Conservation (phyloP, 2,113 vertebrate genomes). For the Melanotaenia duboulayi region DNA sequence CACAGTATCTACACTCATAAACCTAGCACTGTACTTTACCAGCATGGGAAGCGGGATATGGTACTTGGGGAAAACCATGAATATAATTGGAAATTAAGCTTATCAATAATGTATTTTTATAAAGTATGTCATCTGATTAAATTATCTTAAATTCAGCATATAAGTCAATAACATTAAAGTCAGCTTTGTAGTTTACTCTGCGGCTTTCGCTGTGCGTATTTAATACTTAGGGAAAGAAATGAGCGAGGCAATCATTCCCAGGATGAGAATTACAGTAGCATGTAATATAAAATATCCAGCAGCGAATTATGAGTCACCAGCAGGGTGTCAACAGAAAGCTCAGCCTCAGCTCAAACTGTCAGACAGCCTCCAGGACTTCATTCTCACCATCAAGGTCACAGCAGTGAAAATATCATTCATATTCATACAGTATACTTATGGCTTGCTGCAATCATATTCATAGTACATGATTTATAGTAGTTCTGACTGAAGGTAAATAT, state of each 20-base stretch:
- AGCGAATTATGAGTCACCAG: slow-evolving; percentile 61
- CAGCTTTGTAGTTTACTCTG: background rate
- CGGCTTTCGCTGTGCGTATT: slow-evolving; percentile 8
- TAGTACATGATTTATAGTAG: slow-evolving; percentile 10
- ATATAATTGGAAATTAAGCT: background rate
- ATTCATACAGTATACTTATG: slow-evolving; percentile 25
- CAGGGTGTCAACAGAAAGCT: slow-evolving; percentile 62
- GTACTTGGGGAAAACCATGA: background rate
- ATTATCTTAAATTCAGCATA: background rate
- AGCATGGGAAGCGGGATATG: background rate
- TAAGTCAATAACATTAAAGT: slow-evolving; percentile 4
- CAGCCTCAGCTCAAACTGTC: slow-evolving; percentile 61
- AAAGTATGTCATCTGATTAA: background rate
- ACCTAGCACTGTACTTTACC: background rate
- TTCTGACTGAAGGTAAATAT: background rate
- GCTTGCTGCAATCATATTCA: slow-evolving; percentile 27
- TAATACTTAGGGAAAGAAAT: slow-evolving; percentile 36
- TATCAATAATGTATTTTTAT: background rate
- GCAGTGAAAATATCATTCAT: slow-evolving; percentile 34
- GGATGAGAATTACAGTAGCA: slow-evolving; percentile 58
- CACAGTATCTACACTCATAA: background rate
- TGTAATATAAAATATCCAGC: slow-evolving; percentile 66
- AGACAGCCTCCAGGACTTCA: slow-evolving; percentile 36
- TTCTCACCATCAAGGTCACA: slow-evolving; percentile 61
- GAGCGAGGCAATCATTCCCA: slow-evolving; percentile 37